Conservation (phyloP, 2,113 vertebrate species). For the Gobiocypris rarus region DNA sequence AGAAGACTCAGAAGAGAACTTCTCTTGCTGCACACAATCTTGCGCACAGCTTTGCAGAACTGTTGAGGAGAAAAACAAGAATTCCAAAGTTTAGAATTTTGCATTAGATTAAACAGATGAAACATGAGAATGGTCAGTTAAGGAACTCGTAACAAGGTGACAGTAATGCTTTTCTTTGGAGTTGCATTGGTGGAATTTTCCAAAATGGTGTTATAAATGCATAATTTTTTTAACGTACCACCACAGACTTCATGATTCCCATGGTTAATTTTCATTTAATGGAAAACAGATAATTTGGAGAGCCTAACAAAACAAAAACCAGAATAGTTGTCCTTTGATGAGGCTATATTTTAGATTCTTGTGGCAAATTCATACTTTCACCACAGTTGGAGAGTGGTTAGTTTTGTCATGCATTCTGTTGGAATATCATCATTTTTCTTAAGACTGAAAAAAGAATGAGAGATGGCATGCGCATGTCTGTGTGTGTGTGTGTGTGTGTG, state of each 20-base stretch:
- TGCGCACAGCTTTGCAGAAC: slow-evolving; percentile 78
- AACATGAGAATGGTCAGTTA: not conserved
- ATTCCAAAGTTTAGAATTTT: not conserved
- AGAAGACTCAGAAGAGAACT: slow-evolving; percentile 69
- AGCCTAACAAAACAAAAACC: not conserved
- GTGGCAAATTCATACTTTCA: not conserved
- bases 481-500: not conserved
- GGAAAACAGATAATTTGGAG: not conserved
- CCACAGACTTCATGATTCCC: not conserved
- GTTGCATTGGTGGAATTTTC: not conserved
- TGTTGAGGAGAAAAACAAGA: slow-evolving; percentile 49
- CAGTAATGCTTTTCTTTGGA: not conserved
- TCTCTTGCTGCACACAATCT: slow-evolving; percentile 73
- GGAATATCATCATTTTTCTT: not conserved
- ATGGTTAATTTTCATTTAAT: not conserved
- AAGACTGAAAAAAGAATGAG: not conserved
- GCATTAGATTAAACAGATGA: not conserved
- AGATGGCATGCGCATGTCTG: not conserved
- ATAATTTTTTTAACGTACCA: not conserved
- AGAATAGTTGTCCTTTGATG: not conserved
- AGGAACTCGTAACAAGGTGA: slow-evolving; percentile 2
- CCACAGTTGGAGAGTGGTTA: not conserved
- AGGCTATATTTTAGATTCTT: not conserved
- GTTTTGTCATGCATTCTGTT: slow-evolving; percentile 3
- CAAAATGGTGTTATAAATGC: not conserved